Percentiles rank a stretch among this genome's conserved stretches.
These are phyloP conservation scores for Eonycteris spelaea DNA, from an alignment of 2,113 vertebrate genomes.

Conservation along the genomic window DNA sequence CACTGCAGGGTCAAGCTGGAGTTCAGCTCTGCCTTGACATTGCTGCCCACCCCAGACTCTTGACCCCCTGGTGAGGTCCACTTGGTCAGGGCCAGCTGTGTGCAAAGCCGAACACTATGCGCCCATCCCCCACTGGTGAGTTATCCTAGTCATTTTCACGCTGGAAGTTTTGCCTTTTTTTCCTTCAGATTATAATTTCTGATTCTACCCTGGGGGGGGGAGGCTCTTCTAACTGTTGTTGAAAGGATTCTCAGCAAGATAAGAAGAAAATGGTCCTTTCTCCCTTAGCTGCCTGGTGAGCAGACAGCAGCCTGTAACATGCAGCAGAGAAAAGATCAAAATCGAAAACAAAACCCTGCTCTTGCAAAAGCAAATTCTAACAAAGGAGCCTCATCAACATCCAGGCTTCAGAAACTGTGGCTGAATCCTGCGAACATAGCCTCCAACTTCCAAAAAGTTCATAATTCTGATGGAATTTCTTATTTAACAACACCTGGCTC, in stretches of 20 bases:
- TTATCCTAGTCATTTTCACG: too few relatives aligned
- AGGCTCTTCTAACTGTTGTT: not conserved
- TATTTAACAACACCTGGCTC: not conserved
- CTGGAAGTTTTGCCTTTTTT: not conserved
- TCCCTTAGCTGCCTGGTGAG: not conserved
- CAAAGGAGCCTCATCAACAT: not conserved
- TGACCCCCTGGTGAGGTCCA: not conserved
- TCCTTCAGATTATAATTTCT: not conserved
- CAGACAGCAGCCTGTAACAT: not conserved
- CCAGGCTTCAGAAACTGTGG: not conserved
- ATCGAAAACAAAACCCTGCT: not conserved
- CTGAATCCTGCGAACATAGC: not conserved
- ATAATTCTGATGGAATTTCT: not conserved
- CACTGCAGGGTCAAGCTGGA: slow-evolving; percentile 28
- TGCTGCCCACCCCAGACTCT: fast-evolving
- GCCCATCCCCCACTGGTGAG: fast-evolving
- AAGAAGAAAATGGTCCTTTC: not conserved
- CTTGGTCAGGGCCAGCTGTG: not conserved
- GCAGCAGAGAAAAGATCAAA: not conserved
- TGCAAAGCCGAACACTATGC: not conserved
- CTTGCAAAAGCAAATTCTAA: not conserved
- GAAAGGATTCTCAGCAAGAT: not conserved
- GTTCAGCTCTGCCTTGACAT: not conserved
- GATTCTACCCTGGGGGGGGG: not conserved
- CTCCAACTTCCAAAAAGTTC: not conserved